Percentiles rank a stretch among this genome's conserved stretches.
phyloP scores from a whole-genome alignment of 2,797 vertebrate genomes.

The Orientallactaga sibirica region DNA sequence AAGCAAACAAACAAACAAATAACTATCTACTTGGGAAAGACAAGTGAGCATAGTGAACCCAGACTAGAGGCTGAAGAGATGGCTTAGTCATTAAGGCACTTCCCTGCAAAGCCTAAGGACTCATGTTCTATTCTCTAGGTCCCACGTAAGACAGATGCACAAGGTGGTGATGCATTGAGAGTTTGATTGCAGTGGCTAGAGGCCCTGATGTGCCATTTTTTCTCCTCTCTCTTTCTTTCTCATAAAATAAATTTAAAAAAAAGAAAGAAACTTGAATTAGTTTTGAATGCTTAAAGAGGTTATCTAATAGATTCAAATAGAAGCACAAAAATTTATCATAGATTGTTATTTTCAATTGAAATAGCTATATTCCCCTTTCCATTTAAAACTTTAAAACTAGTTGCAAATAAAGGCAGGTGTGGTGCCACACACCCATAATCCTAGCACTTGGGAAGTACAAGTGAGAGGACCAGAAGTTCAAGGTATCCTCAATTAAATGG shows the following conservation, averaged over 20 bases:
- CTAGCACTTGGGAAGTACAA: neutral
- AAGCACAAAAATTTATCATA: conserved; percentile 43
- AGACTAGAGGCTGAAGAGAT: neutral
- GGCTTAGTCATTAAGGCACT: no score
- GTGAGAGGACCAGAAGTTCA: neutral
- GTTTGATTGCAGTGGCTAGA: no score
- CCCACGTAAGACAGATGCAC: no score
- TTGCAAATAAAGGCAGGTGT: neutral
- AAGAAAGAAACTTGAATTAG: no score
- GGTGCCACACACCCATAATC: neutral
- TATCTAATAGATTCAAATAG: neutral
- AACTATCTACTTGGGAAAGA: neutral
- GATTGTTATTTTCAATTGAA: conserved; percentile 1
- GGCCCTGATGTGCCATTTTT: no score
- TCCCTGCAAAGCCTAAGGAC: no score
- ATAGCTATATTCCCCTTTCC: conserved; percentile 19
- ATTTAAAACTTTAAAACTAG: conserved; percentile 9
- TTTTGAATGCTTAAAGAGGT: neutral
- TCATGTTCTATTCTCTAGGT: no score
- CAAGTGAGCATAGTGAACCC: neutral
- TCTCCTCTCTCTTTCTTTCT: no score
- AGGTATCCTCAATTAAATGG: neutral
- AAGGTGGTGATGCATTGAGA: no score
- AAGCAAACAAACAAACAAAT: neutral
- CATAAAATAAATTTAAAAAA: no score